phyloP scores from a whole-genome alignment of 2,888 invertebrate genomes.

The Geotrupes spiniger region DNA sequence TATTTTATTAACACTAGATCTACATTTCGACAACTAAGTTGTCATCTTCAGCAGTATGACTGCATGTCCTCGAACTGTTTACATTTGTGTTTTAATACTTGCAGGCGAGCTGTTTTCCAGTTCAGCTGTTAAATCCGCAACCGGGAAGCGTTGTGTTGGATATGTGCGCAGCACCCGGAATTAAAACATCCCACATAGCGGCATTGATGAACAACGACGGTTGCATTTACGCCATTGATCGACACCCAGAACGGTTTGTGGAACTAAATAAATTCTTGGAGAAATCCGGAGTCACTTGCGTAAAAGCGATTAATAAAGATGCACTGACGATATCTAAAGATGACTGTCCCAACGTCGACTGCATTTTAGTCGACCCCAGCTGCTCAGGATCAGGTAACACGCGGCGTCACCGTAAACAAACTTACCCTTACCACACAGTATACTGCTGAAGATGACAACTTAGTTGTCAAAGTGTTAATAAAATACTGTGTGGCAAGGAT shows the following conservation, averaged over 20 bases:
- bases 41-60: too few species aligned
- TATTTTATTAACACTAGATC: too few species aligned
- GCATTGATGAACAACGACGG: conserved; percentile 77
- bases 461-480: too few species aligned
- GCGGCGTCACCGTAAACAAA: not conserved
- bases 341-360: conserved; percentile 71
- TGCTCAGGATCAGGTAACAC: conserved; percentile 89
- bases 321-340: conserved; percentile 63
- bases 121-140: conserved; percentile 72
- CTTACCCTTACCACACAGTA: too few species aligned
- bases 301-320: conserved; percentile 67
- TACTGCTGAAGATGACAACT: too few species aligned
- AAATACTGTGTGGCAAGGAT: too few species aligned
- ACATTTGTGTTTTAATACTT: conserved; percentile 27
- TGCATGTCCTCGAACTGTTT: too few species aligned
- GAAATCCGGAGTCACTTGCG: conserved; percentile 65
- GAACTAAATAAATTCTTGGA: conserved; percentile 64
- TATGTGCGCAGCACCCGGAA: conserved; percentile 97
- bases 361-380: conserved; percentile 93
- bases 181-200: conserved; percentile 90
- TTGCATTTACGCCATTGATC: conserved; percentile 80
- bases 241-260: conserved; percentile 62
- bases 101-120: conserved; percentile 90
- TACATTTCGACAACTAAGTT: too few species aligned
- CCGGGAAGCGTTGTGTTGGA: conserved; percentile 77